These are phyloP conservation scores for Diploptera punctata DNA, from an alignment of 2,888 invertebrate species.

Conservation along the genomic window DNA sequence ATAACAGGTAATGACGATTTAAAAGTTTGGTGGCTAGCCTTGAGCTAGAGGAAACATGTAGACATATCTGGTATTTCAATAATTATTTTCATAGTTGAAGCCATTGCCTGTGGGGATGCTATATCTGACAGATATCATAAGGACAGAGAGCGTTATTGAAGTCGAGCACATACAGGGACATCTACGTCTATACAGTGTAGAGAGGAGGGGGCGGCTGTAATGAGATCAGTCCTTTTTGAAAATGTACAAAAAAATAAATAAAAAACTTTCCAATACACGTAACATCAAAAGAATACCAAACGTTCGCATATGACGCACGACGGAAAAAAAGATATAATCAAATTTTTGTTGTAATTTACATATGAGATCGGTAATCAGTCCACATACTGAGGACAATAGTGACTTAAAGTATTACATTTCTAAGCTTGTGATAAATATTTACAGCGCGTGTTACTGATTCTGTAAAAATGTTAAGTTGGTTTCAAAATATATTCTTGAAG, in stretches of 20 bases:
- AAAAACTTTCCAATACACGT: slow-evolving; percentile 33
- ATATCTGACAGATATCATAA: neutral
- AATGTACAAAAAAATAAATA: slow-evolving; percentile 30
- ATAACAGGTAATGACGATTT: no score
- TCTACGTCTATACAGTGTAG: neutral
- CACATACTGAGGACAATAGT: neutral
- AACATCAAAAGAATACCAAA: slow-evolving; percentile 38
- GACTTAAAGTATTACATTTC: neutral
- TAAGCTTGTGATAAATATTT: no score
- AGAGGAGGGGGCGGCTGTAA: slow-evolving; percentile 22
- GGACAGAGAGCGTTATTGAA: neutral
- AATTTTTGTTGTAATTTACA: slow-evolving; percentile 41
- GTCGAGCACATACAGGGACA: neutral
- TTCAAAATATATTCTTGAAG: no score
- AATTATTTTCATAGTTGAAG: neutral
- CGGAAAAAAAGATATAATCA: slow-evolving; percentile 40
- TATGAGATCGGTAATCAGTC: slow-evolving; percentile 39
- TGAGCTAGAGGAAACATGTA: neutral
- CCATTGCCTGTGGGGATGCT: neutral
- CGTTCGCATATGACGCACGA: slow-evolving; percentile 16
- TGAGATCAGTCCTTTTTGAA: slow-evolving; percentile 33
- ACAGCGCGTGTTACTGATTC: no score
- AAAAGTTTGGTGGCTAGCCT: neutral
- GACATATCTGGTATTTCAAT: neutral
- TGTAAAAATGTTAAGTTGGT: no score